phyloP scores from a whole-genome alignment of 2,888 invertebrate species.

The Ethmia dodecea region DNA sequence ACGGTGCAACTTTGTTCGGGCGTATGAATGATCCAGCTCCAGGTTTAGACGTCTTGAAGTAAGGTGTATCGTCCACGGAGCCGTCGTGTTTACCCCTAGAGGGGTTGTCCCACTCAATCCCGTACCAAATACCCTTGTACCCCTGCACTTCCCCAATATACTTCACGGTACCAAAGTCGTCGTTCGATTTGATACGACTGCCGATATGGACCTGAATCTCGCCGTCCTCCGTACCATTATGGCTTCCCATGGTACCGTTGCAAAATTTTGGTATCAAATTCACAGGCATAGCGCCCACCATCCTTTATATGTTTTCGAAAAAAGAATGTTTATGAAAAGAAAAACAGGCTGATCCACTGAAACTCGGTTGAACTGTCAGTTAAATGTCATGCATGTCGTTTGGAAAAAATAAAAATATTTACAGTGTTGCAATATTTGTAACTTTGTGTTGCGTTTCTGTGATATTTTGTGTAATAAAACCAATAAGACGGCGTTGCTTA shows the following conservation, averaged over 20 bases:
- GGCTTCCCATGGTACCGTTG: conserved; percentile 68
- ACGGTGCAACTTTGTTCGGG: conserved; percentile 86
- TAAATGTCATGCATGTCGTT: not conserved
- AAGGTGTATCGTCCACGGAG: conserved; percentile 85
- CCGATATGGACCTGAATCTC: conserved; percentile 68
- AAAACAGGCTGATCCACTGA: conserved; percentile 57
- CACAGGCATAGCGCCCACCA: conserved; percentile 77
- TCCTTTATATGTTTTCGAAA: conserved; percentile 67
- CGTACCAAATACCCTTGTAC: conserved; percentile 88
- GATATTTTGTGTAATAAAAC: no score
- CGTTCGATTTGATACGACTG: conserved; percentile 58
- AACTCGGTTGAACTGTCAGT: conserved; percentile 35
- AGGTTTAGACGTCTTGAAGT: conserved; percentile 87
- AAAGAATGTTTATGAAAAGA: conserved; percentile 63
- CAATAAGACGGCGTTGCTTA: no score
- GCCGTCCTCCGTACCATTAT: conserved; percentile 65
- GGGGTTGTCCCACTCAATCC: conserved; percentile 97
- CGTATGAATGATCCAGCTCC: conserved; percentile 94
- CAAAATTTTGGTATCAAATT: conserved; percentile 74
- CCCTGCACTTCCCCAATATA: conserved; percentile 87
- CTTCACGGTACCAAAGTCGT: conserved; percentile 77
- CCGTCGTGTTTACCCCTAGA: conserved; percentile 96
- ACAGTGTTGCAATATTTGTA: no score
- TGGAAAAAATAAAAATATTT: no score
- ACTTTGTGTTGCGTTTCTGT: no score